These are phyloP conservation scores for Strigops habroptila DNA, from an alignment of 2,113 vertebrate genomes.

Conservation along the genomic window DNA sequence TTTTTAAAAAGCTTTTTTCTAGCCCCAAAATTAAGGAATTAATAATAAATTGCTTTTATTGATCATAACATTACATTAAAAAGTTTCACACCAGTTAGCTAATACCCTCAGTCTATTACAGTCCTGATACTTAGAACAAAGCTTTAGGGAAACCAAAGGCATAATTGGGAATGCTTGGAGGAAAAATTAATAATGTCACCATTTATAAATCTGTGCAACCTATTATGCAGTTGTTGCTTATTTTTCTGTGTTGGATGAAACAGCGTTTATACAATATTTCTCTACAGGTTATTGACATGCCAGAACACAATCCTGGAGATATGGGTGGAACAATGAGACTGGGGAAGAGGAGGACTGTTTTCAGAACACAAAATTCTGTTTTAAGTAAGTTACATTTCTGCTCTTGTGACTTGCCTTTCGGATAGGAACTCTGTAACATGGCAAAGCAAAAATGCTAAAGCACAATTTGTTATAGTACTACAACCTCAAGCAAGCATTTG, in stretches of 20 bases:
- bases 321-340: conserved; percentile 80
- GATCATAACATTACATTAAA: background rate
- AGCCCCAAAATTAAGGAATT: background rate
- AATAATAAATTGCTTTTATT: background rate
- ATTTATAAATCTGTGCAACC: background rate
- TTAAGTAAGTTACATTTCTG: conserved; percentile 69
- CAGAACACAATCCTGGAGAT: conserved; percentile 76
- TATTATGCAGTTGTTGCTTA: background rate
- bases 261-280: background rate
- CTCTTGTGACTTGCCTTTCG: background rate
- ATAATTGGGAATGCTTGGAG: background rate
- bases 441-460: background rate
- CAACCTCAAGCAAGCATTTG: background rate
- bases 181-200: background rate
- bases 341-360: conserved; percentile 77
- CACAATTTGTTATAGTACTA: background rate
- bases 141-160: background rate
- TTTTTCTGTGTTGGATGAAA: background rate
- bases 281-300: conserved; percentile 79
- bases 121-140: background rate
- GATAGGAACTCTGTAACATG: background rate
- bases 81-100: background rate
- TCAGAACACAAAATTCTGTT: conserved; percentile 74
- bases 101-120: background rate
- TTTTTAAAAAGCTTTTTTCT: background rate